A percentile compares a stretch with the other conserved stretches of the same genome.
Conservation (phyloP, 2,113 vertebrate genomes). For the Hassar affinis region DNA sequence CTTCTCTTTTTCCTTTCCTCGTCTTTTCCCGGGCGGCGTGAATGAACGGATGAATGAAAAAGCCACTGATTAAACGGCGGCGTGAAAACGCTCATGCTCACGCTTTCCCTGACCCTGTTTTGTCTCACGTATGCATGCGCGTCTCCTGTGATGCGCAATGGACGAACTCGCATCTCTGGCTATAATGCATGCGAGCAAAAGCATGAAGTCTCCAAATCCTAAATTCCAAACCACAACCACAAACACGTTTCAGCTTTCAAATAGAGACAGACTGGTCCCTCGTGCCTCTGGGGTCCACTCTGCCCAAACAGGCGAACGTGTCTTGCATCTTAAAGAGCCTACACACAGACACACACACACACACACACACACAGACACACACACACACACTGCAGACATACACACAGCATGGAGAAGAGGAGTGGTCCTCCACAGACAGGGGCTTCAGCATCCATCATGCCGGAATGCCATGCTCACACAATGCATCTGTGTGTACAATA, state of each 20-base stretch:
- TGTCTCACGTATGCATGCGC: slow-evolving; percentile 23
- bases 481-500: not conserved
- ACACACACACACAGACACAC: slow-evolving; percentile 10
- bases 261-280: slow-evolving; percentile 35
- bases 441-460: slow-evolving; percentile 15
- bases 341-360: slow-evolving; percentile 24
- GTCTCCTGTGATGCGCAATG: slow-evolving; percentile 15
- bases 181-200: not conserved
- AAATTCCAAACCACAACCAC: slow-evolving; percentile 1
- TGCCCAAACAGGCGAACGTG: slow-evolving; percentile 48
- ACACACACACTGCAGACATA: slow-evolving; percentile 38
- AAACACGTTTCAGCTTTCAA: slow-evolving; percentile 21
- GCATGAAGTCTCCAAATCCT: not conserved
- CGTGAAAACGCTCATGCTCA: slow-evolving; percentile 19
- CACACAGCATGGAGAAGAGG: slow-evolving; percentile 32
- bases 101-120: slow-evolving; percentile 35
- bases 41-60: slow-evolving; percentile 33
- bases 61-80: slow-evolving; percentile 10
- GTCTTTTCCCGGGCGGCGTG: not conserved
- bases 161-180: not conserved
- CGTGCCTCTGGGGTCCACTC: slow-evolving; percentile 44
- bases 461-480: not conserved
- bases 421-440: slow-evolving; percentile 24
- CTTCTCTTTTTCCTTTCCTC: not conserved
- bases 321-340: slow-evolving; percentile 31